A percentile compares a stretch with the other conserved stretches of the same genome.
phyloP scores from a whole-genome alignment of 92 coral and sea anemone genomes.

The Umimayanthus kanabou region DNA sequence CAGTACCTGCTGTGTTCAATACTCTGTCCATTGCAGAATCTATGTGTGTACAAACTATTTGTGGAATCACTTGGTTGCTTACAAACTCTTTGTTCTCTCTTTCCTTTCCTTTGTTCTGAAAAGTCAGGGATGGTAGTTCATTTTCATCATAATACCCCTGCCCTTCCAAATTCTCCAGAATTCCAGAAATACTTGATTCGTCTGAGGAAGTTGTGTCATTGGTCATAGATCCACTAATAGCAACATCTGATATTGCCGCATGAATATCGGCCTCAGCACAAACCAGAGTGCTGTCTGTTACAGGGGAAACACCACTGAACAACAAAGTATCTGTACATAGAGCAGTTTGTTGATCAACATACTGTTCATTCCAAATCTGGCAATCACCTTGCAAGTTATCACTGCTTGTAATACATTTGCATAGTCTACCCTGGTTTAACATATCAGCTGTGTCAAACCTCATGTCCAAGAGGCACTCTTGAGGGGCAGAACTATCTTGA shows the following conservation, averaged over 20 bases:
- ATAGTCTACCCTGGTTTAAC: not conserved
- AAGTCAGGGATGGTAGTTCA: not conserved
- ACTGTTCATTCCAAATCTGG: not conserved
- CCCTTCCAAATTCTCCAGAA: not conserved
- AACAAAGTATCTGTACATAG: not conserved
- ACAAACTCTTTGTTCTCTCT: not conserved
- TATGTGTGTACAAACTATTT: not conserved
- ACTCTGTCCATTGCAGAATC: not conserved
- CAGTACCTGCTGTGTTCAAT: not conserved
- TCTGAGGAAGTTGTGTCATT: too few species aligned
- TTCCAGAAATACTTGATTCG: not conserved
- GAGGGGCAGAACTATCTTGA: not conserved
- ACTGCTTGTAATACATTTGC: not conserved
- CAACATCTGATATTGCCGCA: not conserved
- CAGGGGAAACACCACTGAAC: too few species aligned
- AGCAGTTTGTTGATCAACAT: not conserved
- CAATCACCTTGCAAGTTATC: not conserved
- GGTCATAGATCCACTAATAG: not conserved
- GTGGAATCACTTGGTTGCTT: constrained; percentile 4
- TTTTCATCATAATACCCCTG: not conserved
- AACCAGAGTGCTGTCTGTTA: not conserved
- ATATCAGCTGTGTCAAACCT: not conserved
- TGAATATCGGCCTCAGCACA: not conserved
- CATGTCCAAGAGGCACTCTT: not conserved
- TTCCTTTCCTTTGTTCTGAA: not conserved